These are phyloP conservation scores for Paracanthobrama guichenoti DNA, from an alignment of 2,113 vertebrate genomes.

Conservation along the genomic window DNA sequence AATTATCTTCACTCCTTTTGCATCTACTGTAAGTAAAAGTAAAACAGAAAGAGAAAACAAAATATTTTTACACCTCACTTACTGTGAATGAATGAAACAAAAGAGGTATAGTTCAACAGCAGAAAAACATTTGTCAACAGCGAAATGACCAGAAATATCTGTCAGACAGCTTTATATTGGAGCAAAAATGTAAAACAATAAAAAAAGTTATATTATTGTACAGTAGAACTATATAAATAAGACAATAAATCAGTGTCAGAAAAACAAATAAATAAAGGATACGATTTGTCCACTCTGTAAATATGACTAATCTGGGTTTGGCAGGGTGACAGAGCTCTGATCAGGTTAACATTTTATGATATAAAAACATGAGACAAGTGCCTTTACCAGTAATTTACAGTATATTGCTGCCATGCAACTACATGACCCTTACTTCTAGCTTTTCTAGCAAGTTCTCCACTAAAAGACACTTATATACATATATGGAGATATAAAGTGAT, in stretches of 20 bases:
- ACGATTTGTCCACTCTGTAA: constrained; percentile 51
- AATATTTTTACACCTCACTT: not conserved
- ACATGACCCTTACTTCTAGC: constrained; percentile 40
- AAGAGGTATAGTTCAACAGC: not conserved
- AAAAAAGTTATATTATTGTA: constrained; percentile 34
- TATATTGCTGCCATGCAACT: constrained; percentile 35
- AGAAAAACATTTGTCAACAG: not conserved
- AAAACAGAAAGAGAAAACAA: not conserved
- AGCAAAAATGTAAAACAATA: constrained; percentile 1
- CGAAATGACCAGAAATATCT: not conserved
- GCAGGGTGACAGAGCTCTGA: constrained; percentile 51
- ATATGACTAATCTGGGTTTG: constrained; percentile 48
- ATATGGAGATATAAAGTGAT: constrained; percentile 8
- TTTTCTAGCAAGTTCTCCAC: constrained; percentile 2
- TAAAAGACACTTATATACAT: too few species aligned
- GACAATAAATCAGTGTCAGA: constrained; percentile 15
- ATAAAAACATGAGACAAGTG: constrained; percentile 55
- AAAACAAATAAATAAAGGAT: not conserved
- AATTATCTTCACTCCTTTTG: not conserved
- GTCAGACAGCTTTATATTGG: constrained; percentile 28
- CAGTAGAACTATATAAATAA: constrained; percentile 5
- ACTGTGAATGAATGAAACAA: not conserved
- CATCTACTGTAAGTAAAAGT: too few species aligned
- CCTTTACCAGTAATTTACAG: constrained; percentile 54
- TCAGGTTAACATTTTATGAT: constrained; percentile 43